A percentile compares a stretch with the other conserved stretches of the same genome.
Conservation (phyloP, 1,140 invertebrate genomes). For the Tachypleus tridentatus region DNA sequence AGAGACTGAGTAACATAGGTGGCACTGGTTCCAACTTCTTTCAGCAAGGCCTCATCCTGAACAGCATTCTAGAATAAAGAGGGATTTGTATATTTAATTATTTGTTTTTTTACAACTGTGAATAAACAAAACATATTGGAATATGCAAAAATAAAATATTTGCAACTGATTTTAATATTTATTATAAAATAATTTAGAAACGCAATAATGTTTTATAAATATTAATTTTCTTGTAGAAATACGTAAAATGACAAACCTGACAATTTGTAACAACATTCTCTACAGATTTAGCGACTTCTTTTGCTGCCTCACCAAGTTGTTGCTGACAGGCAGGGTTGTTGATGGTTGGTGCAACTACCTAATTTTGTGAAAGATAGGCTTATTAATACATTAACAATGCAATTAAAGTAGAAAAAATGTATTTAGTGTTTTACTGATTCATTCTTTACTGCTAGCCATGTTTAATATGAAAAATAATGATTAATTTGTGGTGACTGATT, state of each 20-base stretch:
- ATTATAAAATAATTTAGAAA: neutral
- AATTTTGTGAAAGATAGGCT: neutral
- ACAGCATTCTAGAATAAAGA: constrained; percentile 7
- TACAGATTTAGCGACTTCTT: constrained; percentile 83
- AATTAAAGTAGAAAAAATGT: too few species aligned
- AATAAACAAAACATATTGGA: too few species aligned
- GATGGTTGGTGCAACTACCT: constrained; percentile 53
- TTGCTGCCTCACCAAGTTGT: constrained; percentile 79
- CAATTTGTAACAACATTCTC: constrained; percentile 78
- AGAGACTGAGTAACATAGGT: constrained; percentile 75
- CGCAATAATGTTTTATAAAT: neutral
- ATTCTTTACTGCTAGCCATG: too few species aligned
- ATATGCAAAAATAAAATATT: too few species aligned
- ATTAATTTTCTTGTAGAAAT: neutral
- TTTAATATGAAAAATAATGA: too few species aligned
- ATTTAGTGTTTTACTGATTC: too few species aligned
- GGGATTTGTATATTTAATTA: too few species aligned
- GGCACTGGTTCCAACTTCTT: constrained; percentile 70
- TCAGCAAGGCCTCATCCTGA: constrained; percentile 41
- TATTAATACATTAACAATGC: too few species aligned
- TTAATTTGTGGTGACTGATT: constrained; percentile 31
- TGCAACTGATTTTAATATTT: neutral
- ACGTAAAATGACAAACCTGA: constrained; percentile 11
- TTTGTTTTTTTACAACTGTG: too few species aligned
- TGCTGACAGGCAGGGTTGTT: constrained; percentile 84